phyloP scores from a whole-genome alignment of 2,888 invertebrate species.

The Chouioia cunea region DNA sequence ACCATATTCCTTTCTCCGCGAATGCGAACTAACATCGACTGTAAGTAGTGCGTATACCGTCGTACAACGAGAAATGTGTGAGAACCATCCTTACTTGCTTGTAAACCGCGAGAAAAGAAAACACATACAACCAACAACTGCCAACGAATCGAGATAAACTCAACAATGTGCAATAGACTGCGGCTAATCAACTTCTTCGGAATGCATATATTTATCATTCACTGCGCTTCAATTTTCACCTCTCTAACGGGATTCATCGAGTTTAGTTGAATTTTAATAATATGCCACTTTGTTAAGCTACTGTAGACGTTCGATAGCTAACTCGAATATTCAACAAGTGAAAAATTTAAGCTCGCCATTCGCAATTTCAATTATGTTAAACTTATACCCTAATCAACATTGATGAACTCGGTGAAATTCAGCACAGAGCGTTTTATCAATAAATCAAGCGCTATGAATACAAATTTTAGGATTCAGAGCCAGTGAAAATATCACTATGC shows the following conservation, averaged over 20 bases:
- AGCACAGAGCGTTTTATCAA: neutral
- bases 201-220: too few relatives aligned
- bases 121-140: too few relatives aligned
- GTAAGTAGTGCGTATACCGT: neutral
- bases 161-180: conserved; percentile 29
- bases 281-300: too few relatives aligned
- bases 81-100: too few relatives aligned
- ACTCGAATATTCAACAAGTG: neutral
- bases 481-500: neutral
- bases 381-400: conserved; percentile 7
- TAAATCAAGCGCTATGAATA: neutral
- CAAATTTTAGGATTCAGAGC: neutral
- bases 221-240: neutral
- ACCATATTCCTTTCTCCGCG: conserved; percentile 34
- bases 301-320: neutral
- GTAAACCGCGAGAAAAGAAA: conserved; percentile 34
- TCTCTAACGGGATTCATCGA: neutral
- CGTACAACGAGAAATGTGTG: conserved; percentile 32
- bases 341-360: neutral
- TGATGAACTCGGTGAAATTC: neutral
- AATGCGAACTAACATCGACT: too few relatives aligned
- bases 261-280: conserved; percentile 6
- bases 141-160: conserved; percentile 14
- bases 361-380: conserved; percentile 3
- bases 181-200: conserved; percentile 21